A percentile compares a stretch with the other conserved stretches of the same genome.
phyloP scores from a whole-genome alignment of 1,140 invertebrate species.

The Hyles euphorbiae region DNA sequence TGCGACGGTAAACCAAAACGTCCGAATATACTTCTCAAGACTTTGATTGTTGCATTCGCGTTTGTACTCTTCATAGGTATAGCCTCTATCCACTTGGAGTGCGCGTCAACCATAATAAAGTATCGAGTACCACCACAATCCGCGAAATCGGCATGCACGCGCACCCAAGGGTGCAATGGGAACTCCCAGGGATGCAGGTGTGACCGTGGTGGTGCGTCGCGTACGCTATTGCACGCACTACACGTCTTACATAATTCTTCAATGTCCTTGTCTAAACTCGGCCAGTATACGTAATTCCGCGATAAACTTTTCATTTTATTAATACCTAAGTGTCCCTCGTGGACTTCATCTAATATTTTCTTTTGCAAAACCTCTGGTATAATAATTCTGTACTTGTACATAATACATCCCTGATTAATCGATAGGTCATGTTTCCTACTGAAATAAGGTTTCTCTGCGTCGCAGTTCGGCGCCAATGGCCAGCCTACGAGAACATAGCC shows the following conservation, averaged over 20 bases:
- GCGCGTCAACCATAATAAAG: constrained; percentile 26
- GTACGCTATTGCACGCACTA: constrained; percentile 19
- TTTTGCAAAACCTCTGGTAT: background rate
- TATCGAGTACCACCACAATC: constrained; percentile 11
- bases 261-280: constrained; percentile 9
- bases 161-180: constrained; percentile 25
- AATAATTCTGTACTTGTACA: no score
- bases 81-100: constrained; percentile 32
- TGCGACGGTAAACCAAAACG: constrained; percentile 35
- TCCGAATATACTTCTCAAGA: constrained; percentile 18
- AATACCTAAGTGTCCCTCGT: background rate
- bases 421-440: no score
- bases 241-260: constrained; percentile 13
- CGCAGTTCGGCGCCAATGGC: background rate
- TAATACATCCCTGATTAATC: no score
- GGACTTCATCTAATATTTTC: background rate
- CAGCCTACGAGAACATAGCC: background rate
- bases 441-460: no score
- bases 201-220: constrained; percentile 23
- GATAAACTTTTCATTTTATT: constrained; percentile 17
- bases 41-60: constrained; percentile 10
- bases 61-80: constrained; percentile 14
- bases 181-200: constrained; percentile 29
- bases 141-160: constrained; percentile 27
- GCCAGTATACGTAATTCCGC: constrained; percentile 19